These are phyloP conservation scores for Drosophila nasuta DNA, from an alignment of 1,140 invertebrate species.

Conservation along the genomic window DNA sequence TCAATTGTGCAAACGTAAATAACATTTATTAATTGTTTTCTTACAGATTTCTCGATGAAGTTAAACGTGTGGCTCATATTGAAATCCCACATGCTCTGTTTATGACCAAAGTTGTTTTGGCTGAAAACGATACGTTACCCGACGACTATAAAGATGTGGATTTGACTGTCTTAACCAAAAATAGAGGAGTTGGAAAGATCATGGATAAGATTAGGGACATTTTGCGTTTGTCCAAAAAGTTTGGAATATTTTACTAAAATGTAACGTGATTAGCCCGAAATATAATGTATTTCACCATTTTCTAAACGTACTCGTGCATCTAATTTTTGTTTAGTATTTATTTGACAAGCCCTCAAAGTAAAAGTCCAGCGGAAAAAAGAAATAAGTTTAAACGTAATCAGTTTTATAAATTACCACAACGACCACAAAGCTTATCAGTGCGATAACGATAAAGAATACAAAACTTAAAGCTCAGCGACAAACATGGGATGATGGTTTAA, in stretches of 20 bases:
- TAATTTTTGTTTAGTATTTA: neutral
- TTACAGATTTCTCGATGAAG: constrained; percentile 69
- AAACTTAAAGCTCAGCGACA: neutral
- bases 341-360: neutral
- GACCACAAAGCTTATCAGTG: constrained; percentile 27
- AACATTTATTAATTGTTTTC: neutral
- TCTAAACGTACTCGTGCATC: neutral
- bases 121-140: constrained; percentile 67
- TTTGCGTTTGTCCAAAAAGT: constrained; percentile 64
- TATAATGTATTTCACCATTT: constrained; percentile 7
- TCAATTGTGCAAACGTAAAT: too few species aligned
- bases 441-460: constrained; percentile 5
- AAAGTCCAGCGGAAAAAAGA: neutral
- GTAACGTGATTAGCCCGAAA: neutral
- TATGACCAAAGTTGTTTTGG: constrained; percentile 75
- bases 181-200: constrained; percentile 56
- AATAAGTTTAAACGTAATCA: neutral
- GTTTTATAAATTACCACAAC: neutral
- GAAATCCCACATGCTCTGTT: constrained; percentile 73
- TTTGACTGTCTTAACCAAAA: constrained; percentile 58
- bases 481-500: neutral
- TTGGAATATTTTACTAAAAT: constrained; percentile 65
- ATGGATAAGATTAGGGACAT: constrained; percentile 62
- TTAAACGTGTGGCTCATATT: constrained; percentile 59
- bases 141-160: constrained; percentile 76